Conservation (phyloP, 2,888 invertebrate species). For the Odontocolon sp. region DNA sequence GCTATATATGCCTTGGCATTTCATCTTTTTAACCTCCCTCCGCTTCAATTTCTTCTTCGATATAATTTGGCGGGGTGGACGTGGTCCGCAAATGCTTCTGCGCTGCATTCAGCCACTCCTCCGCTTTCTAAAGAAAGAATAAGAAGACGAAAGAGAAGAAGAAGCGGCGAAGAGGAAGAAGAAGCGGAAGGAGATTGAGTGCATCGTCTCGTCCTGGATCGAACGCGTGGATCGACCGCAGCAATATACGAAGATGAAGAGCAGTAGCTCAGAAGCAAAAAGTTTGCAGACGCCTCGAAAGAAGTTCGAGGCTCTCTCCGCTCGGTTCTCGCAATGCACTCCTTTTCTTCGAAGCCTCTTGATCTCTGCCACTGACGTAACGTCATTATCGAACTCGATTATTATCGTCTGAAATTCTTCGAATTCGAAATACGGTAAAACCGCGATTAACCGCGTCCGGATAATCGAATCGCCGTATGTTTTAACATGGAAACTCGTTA, state of each 20-base stretch:
- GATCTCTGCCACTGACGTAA: slow-evolving; percentile 1
- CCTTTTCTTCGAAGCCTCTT: too few species aligned
- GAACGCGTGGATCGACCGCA: slow-evolving; percentile 35
- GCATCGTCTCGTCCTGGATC: slow-evolving; percentile 40
- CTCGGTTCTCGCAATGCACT: not conserved
- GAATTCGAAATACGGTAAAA: too few species aligned
- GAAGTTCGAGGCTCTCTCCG: slow-evolving; percentile 23
- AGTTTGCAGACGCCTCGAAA: slow-evolving; percentile 40
- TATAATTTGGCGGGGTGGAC: slow-evolving; percentile 44
- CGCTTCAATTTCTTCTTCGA: slow-evolving; percentile 46
- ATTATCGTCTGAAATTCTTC: not conserved
- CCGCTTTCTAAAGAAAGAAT: too few species aligned
- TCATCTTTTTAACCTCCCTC: slow-evolving; percentile 9
- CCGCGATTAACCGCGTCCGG: too few species aligned
- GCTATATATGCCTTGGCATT: slow-evolving; percentile 14
- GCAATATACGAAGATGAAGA: not conserved
- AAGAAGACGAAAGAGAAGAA: not conserved
- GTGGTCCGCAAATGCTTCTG: slow-evolving; percentile 36
- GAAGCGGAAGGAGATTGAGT: slow-evolving; percentile 51
- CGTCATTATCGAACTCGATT: slow-evolving; percentile 4
- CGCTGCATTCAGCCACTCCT: slow-evolving; percentile 31
- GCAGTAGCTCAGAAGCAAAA: not conserved
- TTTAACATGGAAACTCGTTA: too few species aligned
- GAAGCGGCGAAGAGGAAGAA: slow-evolving; percentile 4
- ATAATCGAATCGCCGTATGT: too few species aligned